Evolutionary conservation across 2,113 vertebrate species (phyloP).

Genomic region (Leptobrachium leishanense): DNA sequence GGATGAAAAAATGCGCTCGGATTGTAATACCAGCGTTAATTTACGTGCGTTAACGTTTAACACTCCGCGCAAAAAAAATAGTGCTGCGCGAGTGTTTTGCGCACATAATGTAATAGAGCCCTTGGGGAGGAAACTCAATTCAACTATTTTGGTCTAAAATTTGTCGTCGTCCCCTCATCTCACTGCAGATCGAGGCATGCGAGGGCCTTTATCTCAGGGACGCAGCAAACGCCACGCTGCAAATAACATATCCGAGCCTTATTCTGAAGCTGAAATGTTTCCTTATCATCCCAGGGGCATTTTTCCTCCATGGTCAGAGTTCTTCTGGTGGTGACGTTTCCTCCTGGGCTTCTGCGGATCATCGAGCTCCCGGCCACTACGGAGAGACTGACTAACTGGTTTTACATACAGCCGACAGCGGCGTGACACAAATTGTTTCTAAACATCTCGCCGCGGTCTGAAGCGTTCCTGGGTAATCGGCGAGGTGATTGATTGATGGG

Average conservation of each 20-base stretch:
- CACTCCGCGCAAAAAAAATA: too few relatives aligned
- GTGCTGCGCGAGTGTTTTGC: too few relatives aligned
- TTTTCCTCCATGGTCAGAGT: slow-evolving; percentile 2
- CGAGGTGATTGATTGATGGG: too few relatives aligned
- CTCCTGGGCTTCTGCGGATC: slow-evolving; percentile 3
- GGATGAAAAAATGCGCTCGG: too few relatives aligned
- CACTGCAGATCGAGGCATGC: neutral
- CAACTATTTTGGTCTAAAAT: too few relatives aligned
- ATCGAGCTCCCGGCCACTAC: neutral
- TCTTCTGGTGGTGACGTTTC: slow-evolving; percentile 3
- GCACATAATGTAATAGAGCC: too few relatives aligned
- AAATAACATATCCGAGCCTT: neutral
- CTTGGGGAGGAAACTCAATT: too few relatives aligned
- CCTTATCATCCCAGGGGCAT: slow-evolving; percentile 8
- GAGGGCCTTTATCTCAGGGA: slow-evolving; percentile 4
- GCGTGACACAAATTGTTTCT: neutral
- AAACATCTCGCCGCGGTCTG: too few relatives aligned
- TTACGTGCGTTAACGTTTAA: too few relatives aligned
- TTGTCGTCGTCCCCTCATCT: too few relatives aligned
- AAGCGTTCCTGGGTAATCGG: too few relatives aligned
- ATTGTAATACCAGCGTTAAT: too few relatives aligned
- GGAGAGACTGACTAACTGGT: slow-evolving; percentile 29
- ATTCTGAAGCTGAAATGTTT: slow-evolving; percentile 17
- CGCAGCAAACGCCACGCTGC: slow-evolving; percentile 15
- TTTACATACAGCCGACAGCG: slow-evolving; percentile 1